Conservation (phyloP, 2,888 invertebrate genomes). For the Rhopalosiphum nymphaeae region DNA sequence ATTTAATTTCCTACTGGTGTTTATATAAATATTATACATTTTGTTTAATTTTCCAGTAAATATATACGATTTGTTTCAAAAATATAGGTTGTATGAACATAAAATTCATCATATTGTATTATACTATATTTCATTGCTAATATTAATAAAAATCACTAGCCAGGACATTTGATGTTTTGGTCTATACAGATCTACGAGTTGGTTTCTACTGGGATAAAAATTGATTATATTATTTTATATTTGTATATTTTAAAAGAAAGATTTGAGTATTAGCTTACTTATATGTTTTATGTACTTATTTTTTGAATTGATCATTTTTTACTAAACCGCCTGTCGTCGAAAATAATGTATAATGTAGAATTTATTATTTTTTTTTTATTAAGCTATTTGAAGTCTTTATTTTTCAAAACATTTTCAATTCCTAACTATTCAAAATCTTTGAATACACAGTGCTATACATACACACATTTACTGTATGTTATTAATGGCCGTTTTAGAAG, state of each 20-base stretch:
- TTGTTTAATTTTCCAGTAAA: too few species aligned
- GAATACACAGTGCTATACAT: not conserved
- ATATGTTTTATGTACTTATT: not conserved
- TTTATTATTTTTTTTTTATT: not conserved
- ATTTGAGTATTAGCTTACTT: not conserved
- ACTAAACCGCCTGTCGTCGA: not conserved
- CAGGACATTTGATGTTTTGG: not conserved
- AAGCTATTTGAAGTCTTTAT: not conserved
- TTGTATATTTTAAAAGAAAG: not conserved
- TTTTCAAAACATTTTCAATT: not conserved
- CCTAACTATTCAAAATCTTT: not conserved
- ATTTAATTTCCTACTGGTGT: too few species aligned
- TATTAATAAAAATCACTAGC: not conserved
- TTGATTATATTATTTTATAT: not conserved
- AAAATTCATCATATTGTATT: too few species aligned
- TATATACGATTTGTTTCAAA: too few species aligned
- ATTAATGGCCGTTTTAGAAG: constrained; percentile 28
- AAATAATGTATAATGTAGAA: not conserved
- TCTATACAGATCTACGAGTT: not conserved
- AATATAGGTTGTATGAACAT: too few species aligned
- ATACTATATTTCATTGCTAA: not conserved
- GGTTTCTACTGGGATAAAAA: not conserved
- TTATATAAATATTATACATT: too few species aligned
- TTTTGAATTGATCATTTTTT: not conserved
- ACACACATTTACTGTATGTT: not conserved